A percentile compares a stretch with the other conserved stretches of the same genome.
Conservation (phyloP, 1,140 invertebrate species). For the Drosophila kepulauana region DNA sequence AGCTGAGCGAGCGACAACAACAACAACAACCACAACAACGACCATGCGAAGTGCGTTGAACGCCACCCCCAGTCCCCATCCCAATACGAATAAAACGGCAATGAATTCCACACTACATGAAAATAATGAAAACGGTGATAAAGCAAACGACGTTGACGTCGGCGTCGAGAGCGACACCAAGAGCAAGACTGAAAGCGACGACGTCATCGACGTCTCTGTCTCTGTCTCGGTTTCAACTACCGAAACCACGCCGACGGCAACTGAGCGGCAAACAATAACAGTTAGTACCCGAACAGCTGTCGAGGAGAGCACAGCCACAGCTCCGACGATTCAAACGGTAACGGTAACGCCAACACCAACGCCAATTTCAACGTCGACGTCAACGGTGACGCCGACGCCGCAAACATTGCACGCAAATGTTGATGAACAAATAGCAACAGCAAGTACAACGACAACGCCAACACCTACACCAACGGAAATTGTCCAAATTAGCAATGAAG, state of each 20-base stretch:
- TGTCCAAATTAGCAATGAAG: constrained; percentile 81
- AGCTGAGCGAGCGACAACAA: constrained; percentile 25
- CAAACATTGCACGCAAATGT: constrained; percentile 33
- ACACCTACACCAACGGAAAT: constrained; percentile 67
- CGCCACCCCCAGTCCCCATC: constrained; percentile 21
- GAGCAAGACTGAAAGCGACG: constrained; percentile 42
- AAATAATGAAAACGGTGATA: constrained; percentile 47
- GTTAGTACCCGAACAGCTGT: constrained; percentile 72
- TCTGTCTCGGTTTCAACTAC: constrained; percentile 22
- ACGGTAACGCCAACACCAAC: constrained; percentile 28
- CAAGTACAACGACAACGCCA: constrained; percentile 19
- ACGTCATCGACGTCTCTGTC: constrained; percentile 46
- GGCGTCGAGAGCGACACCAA: constrained; percentile 44
- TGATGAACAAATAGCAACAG: constrained; percentile 40
- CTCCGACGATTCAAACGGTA: constrained; percentile 23
- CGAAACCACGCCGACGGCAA: constrained; percentile 49
- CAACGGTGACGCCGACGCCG: constrained; percentile 31
- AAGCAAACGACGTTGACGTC: constrained; percentile 45
- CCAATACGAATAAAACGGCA: constrained; percentile 55
- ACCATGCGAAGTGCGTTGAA: constrained; percentile 42
- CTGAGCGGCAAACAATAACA: constrained; percentile 47
- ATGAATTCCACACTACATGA: constrained; percentile 54
- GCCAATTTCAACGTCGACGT: too few species aligned
- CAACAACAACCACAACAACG: constrained; percentile 27
- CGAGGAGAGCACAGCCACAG: constrained; percentile 58